Percentiles rank a stretch among this genome's conserved stretches.
Conservation (phyloP, 2,888 invertebrate species). For the Chydorus sphaericus region DNA sequence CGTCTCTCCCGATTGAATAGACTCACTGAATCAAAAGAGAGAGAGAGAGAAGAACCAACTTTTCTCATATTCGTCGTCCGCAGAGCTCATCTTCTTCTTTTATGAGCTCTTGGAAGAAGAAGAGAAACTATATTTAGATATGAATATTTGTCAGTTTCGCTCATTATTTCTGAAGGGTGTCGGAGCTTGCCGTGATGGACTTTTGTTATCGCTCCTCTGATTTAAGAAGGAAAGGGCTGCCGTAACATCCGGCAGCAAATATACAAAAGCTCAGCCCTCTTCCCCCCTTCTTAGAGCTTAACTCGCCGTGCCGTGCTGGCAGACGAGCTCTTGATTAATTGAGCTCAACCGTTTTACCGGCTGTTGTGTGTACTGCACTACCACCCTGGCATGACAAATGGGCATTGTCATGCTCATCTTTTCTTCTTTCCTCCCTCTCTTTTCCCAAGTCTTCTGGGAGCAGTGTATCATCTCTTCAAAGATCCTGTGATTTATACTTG, state of each 20-base stretch:
- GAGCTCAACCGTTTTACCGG: background rate
- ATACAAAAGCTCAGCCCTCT: too few species aligned
- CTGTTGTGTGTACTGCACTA: too few species aligned
- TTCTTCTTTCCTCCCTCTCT: too few species aligned
- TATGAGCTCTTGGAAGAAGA: background rate
- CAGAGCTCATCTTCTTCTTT: too few species aligned
- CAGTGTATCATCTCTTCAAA: too few species aligned
- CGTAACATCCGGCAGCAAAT: background rate
- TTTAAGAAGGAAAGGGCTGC: background rate
- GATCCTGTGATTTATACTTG: too few species aligned
- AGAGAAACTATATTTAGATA: too few species aligned
- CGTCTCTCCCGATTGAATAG: too few species aligned
- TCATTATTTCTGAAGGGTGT: background rate
- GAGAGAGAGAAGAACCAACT: background rate
- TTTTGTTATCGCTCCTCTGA: too few species aligned
- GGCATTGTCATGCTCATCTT: conserved; percentile 1
- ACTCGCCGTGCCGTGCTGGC: background rate
- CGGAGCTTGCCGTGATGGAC: too few species aligned
- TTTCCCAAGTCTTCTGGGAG: too few species aligned
- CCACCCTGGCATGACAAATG: conserved; percentile 3
- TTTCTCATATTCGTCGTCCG: too few species aligned
- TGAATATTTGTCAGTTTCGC: background rate
- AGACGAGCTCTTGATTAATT: background rate
- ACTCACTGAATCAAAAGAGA: background rate
- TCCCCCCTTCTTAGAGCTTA: background rate